Evolutionary conservation across 1,140 invertebrate genomes (phyloP).

Genomic region (Pararge aegeria): DNA sequence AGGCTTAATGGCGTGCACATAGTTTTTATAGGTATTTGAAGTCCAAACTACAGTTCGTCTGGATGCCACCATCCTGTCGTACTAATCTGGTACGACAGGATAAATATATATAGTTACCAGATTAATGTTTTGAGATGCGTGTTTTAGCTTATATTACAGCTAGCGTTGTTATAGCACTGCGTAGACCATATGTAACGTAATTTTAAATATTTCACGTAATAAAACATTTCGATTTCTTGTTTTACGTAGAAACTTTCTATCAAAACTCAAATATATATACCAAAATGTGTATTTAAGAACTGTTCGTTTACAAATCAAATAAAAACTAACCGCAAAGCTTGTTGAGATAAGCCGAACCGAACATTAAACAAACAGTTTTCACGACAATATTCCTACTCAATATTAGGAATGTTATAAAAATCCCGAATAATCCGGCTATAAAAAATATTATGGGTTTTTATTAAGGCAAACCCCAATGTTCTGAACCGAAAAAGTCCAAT

Average conservation of each 20-base stretch:
- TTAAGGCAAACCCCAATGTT: background rate
- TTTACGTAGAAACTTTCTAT: background rate
- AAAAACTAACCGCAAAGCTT: background rate
- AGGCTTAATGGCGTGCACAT: too few species aligned
- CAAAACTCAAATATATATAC: background rate
- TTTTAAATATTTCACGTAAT: background rate
- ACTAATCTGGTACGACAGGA: too few species aligned
- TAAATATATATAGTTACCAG: too few species aligned
- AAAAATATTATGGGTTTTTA: background rate
- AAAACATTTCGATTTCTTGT: background rate
- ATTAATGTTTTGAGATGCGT: too few species aligned
- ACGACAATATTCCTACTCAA: background rate
- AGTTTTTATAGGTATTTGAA: too few species aligned
- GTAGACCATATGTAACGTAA: too few species aligned
- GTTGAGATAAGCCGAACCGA: background rate
- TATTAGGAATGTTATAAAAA: background rate
- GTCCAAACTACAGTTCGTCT: too few species aligned
- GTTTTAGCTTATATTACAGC: too few species aligned
- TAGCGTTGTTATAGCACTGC: too few species aligned
- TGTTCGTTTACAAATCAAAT: background rate
- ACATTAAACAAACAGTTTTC: background rate
- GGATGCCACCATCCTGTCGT: too few species aligned
- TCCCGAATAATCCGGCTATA: background rate
- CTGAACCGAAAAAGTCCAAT: conserved; percentile 3
- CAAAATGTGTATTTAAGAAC: background rate